Percentiles rank a stretch among this genome's conserved stretches.
Evolutionary conservation across 2,888 invertebrate species (phyloP).

Genomic region (Leptopilina drosophilae): DNA sequence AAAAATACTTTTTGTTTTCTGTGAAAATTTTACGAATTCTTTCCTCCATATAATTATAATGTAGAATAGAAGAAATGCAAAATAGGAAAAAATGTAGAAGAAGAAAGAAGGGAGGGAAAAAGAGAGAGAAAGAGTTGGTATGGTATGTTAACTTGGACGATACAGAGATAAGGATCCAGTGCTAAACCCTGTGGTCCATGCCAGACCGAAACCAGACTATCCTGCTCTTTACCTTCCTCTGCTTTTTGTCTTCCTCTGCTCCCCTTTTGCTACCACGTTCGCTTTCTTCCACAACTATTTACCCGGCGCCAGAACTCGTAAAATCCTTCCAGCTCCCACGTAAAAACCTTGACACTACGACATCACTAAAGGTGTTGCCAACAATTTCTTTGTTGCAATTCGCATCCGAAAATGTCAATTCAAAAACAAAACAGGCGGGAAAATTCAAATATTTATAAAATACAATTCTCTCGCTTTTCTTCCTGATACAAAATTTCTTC

Average conservation of each 20-base stretch:
- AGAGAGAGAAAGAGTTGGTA: constrained; percentile 62
- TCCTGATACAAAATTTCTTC: no score
- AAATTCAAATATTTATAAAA: background rate
- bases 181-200: constrained; percentile 68
- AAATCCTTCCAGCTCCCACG: constrained; percentile 33
- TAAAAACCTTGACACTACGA: constrained; percentile 14
- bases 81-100: constrained; percentile 41
- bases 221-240: constrained; percentile 42
- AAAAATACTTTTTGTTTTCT: no score
- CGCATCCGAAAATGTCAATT: background rate
- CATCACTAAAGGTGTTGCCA: constrained; percentile 5
- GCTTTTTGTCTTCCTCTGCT: constrained; percentile 48
- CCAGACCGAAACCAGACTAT: constrained; percentile 64
- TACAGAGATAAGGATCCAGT: constrained; percentile 74
- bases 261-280: constrained; percentile 41
- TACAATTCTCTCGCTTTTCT: no score
- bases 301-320: constrained; percentile 58
- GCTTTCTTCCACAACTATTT: constrained; percentile 63
- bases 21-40: no score
- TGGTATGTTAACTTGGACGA: constrained; percentile 76
- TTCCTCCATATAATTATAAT: no score
- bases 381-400: background rate
- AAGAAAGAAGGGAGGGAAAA: constrained; percentile 14
- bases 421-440: background rate
- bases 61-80: background rate